Percentiles rank a stretch among this genome's conserved stretches.
Evolutionary conservation across 2,113 vertebrate genomes (phyloP).

Genomic region (Notarius quadriscutis): DNA sequence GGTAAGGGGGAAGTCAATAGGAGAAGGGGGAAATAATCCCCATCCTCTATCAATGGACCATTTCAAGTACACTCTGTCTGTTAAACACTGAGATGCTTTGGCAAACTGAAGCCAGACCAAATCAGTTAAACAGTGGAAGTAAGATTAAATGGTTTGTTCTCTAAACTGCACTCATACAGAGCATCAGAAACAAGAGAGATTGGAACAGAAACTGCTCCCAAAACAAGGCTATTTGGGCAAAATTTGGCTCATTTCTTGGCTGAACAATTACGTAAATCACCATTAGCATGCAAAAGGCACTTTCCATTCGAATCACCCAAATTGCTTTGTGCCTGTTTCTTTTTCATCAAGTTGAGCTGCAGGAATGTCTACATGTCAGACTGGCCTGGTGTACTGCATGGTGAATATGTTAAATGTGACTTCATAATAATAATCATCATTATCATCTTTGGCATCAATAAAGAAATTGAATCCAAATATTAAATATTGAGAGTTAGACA

Average conservation of each 20-base stretch:
- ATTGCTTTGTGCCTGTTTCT: neutral
- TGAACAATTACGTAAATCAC: conserved; percentile 25
- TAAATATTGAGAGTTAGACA: neutral
- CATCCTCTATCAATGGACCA: conserved; percentile 57
- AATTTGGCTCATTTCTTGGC: conserved; percentile 23
- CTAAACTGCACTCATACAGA: neutral
- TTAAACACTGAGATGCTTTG: conserved; percentile 55
- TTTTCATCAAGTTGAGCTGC: neutral
- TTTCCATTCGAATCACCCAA: neutral
- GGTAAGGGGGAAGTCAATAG: conserved; percentile 53
- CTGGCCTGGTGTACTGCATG: neutral
- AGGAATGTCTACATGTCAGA: neutral
- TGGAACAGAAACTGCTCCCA: neutral
- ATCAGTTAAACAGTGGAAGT: conserved; percentile 24
- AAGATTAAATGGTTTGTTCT: conserved; percentile 35
- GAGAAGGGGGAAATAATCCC: conserved; percentile 61
- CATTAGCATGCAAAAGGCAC: conserved; percentile 22
- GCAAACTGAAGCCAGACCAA: conserved; percentile 40
- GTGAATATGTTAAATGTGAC: neutral
- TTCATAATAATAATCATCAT: neutral
- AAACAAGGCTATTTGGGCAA: neutral
- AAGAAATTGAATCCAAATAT: neutral
- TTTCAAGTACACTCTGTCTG: conserved; percentile 55
- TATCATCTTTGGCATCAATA: neutral
- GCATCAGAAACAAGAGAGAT: neutral